Percentiles rank a stretch among this genome's conserved stretches.
These are phyloP conservation scores for Linnaemya tessellans DNA, from an alignment of 2,888 invertebrate genomes.

Conservation along the genomic window DNA sequence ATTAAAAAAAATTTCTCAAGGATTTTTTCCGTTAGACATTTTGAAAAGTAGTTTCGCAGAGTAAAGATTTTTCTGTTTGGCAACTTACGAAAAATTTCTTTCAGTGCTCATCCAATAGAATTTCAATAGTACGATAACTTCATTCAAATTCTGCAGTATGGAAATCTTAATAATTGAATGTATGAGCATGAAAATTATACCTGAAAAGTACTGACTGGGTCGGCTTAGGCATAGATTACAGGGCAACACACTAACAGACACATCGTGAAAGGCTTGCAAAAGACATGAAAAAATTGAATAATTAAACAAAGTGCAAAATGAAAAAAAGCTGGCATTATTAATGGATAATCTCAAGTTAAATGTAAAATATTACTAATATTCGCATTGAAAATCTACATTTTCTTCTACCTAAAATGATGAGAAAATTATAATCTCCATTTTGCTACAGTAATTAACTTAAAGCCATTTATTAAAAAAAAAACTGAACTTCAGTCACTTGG, in stretches of 20 bases:
- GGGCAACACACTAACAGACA: not conserved
- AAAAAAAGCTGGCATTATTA: not conserved
- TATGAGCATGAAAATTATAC: conserved; percentile 23
- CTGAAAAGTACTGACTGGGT: conserved; percentile 35
- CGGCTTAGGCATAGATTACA: conserved; percentile 30
- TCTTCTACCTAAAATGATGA: conserved; percentile 6
- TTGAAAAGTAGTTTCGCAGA: too few relatives aligned
- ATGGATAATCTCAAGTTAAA: not conserved
- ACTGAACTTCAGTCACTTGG: not conserved
- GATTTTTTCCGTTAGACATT: too few relatives aligned
- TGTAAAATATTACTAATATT: not conserved
- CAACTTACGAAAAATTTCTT: not conserved
- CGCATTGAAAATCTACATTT: too few relatives aligned
- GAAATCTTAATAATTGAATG: conserved; percentile 17
- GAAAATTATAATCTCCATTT: conserved; percentile 11
- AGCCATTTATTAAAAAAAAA: not conserved
- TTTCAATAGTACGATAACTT: conserved; percentile 6
- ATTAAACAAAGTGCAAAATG: not conserved
- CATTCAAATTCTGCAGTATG: conserved; percentile 1
- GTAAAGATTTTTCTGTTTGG: too few relatives aligned
- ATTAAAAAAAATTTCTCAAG: too few relatives aligned
- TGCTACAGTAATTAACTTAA: not conserved
- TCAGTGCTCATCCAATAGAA: conserved; percentile 9
- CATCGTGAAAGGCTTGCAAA: not conserved
- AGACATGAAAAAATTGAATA: conserved; percentile 21